Percentiles rank a stretch among this genome's conserved stretches.
Conservation (phyloP, 64 coral and sea anemone genomes). For the Stichodactyla mertensii region DNA sequence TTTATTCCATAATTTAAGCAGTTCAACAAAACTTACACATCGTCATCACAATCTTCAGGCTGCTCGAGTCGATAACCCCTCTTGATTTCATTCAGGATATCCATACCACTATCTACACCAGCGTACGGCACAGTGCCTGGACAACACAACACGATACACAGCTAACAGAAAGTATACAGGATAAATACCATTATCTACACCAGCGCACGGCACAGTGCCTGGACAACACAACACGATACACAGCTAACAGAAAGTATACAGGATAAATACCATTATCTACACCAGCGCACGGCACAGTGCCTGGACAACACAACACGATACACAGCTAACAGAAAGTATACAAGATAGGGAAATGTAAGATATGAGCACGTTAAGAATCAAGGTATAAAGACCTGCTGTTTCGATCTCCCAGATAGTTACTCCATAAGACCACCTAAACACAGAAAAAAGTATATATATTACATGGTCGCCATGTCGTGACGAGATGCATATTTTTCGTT, state of each 20-base stretch:
- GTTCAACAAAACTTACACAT: not conserved
- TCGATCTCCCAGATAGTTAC: conserved; percentile 47
- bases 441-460: not conserved
- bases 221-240: not conserved
- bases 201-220: conserved; percentile 23
- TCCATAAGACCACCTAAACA: conserved; percentile 23
- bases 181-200: not conserved
- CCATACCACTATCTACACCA: conserved; percentile 8
- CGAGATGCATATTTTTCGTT: too few species aligned
- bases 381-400: conserved; percentile 29
- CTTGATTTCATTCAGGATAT: conserved; percentile 24
- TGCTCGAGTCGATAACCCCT: conserved; percentile 22
- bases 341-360: not conserved
- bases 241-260: not conserved
- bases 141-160: not conserved
- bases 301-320: too few species aligned
- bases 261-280: not conserved
- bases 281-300: too few species aligned
- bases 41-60: conserved; percentile 4
- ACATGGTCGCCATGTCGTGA: too few species aligned
- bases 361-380: too few species aligned
- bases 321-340: not conserved
- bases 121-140: conserved; percentile 21
- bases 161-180: not conserved
- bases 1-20: not conserved